These are phyloP conservation scores for Luehdorfia chinensis DNA, from an alignment of 1,140 invertebrate species.

Conservation along the genomic window DNA sequence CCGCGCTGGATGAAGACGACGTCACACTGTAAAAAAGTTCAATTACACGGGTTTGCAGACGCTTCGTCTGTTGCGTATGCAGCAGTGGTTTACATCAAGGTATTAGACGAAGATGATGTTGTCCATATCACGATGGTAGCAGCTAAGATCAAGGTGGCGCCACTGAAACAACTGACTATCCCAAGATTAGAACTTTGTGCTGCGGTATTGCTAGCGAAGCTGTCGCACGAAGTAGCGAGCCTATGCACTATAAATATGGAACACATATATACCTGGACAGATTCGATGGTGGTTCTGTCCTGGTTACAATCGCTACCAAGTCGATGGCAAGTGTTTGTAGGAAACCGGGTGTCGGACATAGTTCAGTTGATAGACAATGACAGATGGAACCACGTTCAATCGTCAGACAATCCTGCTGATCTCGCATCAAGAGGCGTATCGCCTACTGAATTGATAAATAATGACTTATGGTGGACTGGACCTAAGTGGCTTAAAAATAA, in stretches of 20 bases:
- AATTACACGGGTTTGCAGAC: no score
- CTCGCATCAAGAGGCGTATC: conserved; percentile 14
- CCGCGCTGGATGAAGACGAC: no score
- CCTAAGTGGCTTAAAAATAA: not conserved
- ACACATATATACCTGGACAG: conserved; percentile 45
- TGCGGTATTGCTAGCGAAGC: conserved; percentile 31
- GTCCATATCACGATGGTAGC: no score
- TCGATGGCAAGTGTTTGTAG: conserved; percentile 47
- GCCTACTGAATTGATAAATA: conserved; percentile 2
- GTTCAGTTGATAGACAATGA: conserved; percentile 23
- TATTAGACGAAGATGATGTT: no score
- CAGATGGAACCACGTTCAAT: conserved; percentile 15
- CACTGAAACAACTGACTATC: conserved; percentile 34
- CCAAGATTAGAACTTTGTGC: conserved; percentile 45
- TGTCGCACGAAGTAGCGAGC: conserved; percentile 22
- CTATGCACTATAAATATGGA: conserved; percentile 20
- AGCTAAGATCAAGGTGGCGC: no score
- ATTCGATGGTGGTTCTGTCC: conserved; percentile 54
- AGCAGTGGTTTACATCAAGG: no score
- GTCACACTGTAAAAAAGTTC: no score
- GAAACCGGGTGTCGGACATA: no score
- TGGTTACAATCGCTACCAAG: conserved; percentile 43
- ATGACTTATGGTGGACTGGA: conserved; percentile 19
- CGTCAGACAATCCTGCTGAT: conserved; percentile 17
- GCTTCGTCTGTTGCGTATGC: no score